Conservation (phyloP, 2,113 vertebrate species). For the Gymnarchus niloticus region DNA sequence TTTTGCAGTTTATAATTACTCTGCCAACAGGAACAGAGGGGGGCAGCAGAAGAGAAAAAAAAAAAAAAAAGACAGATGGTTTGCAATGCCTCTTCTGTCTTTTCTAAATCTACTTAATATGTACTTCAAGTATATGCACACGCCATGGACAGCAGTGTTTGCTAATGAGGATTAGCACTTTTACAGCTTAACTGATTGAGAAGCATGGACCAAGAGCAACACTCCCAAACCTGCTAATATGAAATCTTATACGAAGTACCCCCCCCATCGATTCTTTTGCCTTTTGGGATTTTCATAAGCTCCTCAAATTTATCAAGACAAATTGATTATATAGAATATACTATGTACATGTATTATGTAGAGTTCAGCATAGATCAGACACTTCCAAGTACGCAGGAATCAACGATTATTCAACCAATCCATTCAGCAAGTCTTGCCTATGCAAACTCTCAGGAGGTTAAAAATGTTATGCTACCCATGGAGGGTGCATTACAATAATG, state of each 20-base stretch:
- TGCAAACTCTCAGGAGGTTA: neutral
- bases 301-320: neutral
- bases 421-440: neutral
- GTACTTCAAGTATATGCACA: neutral
- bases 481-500: neutral
- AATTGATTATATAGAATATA: neutral
- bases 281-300: constrained; percentile 12
- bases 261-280: neutral
- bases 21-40: neutral
- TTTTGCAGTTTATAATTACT: constrained; percentile 17
- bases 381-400: neutral
- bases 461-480: neutral
- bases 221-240: neutral
- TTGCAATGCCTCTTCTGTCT: neutral
- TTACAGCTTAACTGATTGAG: neutral
- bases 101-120: neutral
- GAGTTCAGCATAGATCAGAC: neutral
- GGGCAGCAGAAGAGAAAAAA: neutral
- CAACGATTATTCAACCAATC: neutral
- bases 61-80: constrained; percentile 16
- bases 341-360: too few relatives aligned
- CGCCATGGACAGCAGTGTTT: neutral
- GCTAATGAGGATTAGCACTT: constrained; percentile 8
- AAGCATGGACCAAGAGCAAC: neutral
- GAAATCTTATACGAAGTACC: neutral